Conservation (phyloP, 2,888 invertebrate species). For the Spodoptera picta region DNA sequence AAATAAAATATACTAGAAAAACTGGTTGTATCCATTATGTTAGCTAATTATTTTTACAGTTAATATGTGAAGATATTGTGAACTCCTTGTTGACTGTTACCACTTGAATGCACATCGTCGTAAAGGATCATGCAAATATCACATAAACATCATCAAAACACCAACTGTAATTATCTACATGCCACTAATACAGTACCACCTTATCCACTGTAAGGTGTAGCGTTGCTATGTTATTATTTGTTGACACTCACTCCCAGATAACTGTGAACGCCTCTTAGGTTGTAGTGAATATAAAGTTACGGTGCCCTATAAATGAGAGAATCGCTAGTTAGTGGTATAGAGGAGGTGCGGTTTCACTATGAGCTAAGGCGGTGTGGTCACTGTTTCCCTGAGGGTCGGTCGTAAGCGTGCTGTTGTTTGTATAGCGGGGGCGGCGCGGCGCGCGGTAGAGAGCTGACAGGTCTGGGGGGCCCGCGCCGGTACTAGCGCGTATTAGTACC, state of each 20-base stretch:
- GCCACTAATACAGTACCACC: too few relatives aligned
- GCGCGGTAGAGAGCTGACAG: constrained; percentile 70
- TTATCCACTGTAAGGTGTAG: too few relatives aligned
- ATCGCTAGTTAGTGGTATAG: constrained; percentile 19
- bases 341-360: constrained; percentile 56
- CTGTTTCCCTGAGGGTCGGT: constrained; percentile 43
- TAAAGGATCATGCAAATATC: constrained; percentile 20
- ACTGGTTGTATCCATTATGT: too few relatives aligned
- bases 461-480: constrained; percentile 82
- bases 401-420: constrained; percentile 62
- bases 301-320: constrained; percentile 16
- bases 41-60: too few relatives aligned
- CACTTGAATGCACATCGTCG: constrained; percentile 19
- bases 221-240: constrained; percentile 35
- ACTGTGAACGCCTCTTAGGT: constrained; percentile 70
- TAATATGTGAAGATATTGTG: constrained; percentile 15
- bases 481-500: constrained; percentile 71
- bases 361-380: constrained; percentile 62
- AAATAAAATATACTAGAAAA: not conserved
- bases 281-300: constrained; percentile 60
- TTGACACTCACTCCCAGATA: constrained; percentile 58
- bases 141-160: constrained; percentile 31
- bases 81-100: constrained; percentile 45
- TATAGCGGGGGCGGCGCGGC: constrained; percentile 80
- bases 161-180: constrained; percentile 1